A percentile compares a stretch with the other conserved stretches of the same genome.
Conservation (phyloP, 2,797 vertebrate species). For the Trachurus trachurus region DNA sequence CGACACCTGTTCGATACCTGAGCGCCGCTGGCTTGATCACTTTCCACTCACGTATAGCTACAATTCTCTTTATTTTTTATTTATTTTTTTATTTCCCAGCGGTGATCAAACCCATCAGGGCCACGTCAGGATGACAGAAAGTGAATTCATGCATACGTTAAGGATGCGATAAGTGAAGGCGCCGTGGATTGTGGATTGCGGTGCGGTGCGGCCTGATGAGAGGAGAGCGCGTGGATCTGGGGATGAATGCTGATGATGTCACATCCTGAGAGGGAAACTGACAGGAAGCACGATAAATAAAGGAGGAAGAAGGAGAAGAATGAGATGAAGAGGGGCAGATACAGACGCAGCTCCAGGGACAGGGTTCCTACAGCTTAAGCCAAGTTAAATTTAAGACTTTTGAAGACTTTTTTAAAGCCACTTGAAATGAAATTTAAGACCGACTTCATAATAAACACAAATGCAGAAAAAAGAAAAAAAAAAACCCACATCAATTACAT, state of each 20-base stretch:
- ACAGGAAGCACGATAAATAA: conserved; percentile 17
- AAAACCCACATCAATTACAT: too few relatives aligned
- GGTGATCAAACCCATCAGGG: conserved; percentile 45
- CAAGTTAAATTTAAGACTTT: too few relatives aligned
- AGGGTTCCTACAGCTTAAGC: too few relatives aligned
- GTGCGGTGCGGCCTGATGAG: conserved; percentile 7
- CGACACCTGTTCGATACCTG: not conserved
- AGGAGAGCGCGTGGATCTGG: conserved; percentile 3
- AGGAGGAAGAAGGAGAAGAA: not conserved
- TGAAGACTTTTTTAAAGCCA: too few relatives aligned
- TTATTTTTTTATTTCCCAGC: not conserved
- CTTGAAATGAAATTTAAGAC: too few relatives aligned
- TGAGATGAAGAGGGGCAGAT: conserved; percentile 16
- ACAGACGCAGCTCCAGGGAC: not conserved
- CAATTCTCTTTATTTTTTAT: not conserved
- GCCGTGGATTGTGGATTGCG: too few relatives aligned
- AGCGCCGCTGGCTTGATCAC: too few relatives aligned
- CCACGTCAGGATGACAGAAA: conserved; percentile 28
- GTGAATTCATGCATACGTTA: conserved; percentile 16
- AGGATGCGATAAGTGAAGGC: too few relatives aligned
- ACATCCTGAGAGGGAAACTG: not conserved
- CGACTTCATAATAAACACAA: too few relatives aligned
- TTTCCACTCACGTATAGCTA: conserved; percentile 14
- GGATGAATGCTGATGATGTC: not conserved
- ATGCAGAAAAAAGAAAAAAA: too few relatives aligned